Percentiles rank a stretch among this genome's conserved stretches.
These are phyloP conservation scores for Helarctos malayanus DNA, from an alignment of 2,797 vertebrate genomes.

Conservation along the genomic window DNA sequence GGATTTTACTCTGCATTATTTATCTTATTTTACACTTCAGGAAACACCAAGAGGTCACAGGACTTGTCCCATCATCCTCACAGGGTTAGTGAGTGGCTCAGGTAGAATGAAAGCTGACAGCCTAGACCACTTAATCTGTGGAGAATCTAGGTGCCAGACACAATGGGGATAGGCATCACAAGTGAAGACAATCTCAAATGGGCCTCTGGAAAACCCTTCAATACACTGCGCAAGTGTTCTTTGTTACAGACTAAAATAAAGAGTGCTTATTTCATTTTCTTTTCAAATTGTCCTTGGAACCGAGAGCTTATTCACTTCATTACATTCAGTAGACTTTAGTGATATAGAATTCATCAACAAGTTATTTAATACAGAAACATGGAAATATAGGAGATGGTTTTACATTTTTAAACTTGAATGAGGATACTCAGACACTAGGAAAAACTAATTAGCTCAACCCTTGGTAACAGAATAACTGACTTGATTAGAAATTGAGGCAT, in stretches of 20 bases:
- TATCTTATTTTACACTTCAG: constrained; percentile 68
- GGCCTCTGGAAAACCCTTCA: background rate
- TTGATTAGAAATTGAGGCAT: background rate
- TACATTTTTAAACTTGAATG: constrained; percentile 11
- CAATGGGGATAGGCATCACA: background rate
- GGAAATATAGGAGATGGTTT: background rate
- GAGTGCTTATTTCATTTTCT: constrained; percentile 19
- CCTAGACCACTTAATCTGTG: constrained; percentile 61
- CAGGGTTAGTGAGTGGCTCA: constrained; percentile 62
- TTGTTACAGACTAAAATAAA: constrained; percentile 50
- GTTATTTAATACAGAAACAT: background rate
- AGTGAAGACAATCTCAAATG: background rate
- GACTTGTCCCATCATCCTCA: constrained; percentile 51
- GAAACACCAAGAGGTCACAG: constrained; percentile 65
- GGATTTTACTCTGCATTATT: constrained; percentile 56
- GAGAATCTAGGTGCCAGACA: constrained; percentile 65
- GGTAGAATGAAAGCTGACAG: constrained; percentile 73
- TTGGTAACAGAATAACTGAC: background rate
- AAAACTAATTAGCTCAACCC: background rate
- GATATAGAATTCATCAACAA: background rate
- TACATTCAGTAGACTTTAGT: background rate
- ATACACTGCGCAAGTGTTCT: background rate
- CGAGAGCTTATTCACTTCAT: constrained; percentile 29
- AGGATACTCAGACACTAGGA: background rate
- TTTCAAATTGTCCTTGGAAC: constrained; percentile 47